These are phyloP conservation scores for Pelobates cultripes DNA, from an alignment of 2,797 vertebrate genomes.

Conservation along the genomic window DNA sequence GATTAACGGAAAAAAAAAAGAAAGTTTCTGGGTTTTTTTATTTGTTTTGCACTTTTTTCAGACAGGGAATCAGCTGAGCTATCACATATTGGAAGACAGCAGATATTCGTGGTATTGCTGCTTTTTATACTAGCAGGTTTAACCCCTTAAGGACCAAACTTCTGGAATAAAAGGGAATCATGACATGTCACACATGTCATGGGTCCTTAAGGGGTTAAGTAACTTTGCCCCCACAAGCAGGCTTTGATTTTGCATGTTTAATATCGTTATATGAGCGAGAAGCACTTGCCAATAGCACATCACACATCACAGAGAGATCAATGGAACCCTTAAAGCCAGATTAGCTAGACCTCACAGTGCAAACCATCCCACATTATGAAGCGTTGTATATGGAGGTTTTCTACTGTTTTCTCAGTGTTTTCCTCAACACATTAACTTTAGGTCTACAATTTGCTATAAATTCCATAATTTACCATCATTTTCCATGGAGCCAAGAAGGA, in stretches of 20 bases:
- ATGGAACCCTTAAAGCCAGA: background rate
- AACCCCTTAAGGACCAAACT: no score
- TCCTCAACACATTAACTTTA: no score
- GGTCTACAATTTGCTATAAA: no score
- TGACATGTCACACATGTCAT: no score
- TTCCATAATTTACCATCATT: no score
- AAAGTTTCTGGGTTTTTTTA: conserved; percentile 3
- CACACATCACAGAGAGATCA: conserved; percentile 29
- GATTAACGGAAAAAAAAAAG: conserved; percentile 44
- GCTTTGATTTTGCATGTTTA: conserved; percentile 5
- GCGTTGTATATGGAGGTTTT: no score
- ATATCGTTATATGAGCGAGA: conserved; percentile 22
- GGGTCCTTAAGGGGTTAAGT: no score
- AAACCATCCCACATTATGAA: background rate
- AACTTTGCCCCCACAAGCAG: conserved; percentile 22
- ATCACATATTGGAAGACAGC: conserved; percentile 21
- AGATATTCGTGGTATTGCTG: conserved; percentile 51
- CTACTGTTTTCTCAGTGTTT: no score
- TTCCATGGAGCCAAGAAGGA: no score
- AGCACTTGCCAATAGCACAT: conserved; percentile 19
- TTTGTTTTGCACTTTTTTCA: conserved; percentile 34
- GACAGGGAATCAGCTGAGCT: conserved; percentile 37
- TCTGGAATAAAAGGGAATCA: no score
- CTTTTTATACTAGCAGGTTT: conserved; percentile 28
- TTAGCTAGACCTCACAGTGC: background rate